A percentile compares a stretch with the other conserved stretches of the same genome.
phyloP scores from a whole-genome alignment of 2,888 invertebrate genomes.

The Drosophila monieri region DNA sequence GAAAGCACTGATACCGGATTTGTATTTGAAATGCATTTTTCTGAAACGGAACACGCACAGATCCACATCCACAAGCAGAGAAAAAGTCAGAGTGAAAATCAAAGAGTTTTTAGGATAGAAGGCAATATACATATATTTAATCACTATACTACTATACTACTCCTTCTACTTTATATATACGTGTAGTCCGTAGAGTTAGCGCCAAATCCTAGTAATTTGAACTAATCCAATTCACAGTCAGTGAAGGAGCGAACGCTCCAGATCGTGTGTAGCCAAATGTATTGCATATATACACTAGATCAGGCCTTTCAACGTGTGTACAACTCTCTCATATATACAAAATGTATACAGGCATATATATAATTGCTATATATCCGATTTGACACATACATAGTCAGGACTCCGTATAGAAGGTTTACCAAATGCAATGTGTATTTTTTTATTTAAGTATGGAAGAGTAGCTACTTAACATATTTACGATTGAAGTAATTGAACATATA shows the following conservation, averaged over 20 bases:
- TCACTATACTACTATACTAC: constrained; percentile 46
- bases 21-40: constrained; percentile 51
- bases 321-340: constrained; percentile 58
- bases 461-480: constrained; percentile 13
- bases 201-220: constrained; percentile 42
- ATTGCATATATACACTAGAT: constrained; percentile 63
- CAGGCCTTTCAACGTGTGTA: constrained; percentile 68
- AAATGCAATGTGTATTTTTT: constrained; percentile 14
- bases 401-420: constrained; percentile 11
- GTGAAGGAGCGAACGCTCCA: constrained; percentile 44
- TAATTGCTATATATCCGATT: constrained; percentile 44
- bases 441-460: constrained; percentile 1
- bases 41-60: constrained; percentile 42
- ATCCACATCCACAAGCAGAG: constrained; percentile 21
- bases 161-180: constrained; percentile 40
- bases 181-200: constrained; percentile 39
- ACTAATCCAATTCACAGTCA: constrained; percentile 62
- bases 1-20: neutral
- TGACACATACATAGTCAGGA: constrained; percentile 32
- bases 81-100: constrained; percentile 46
- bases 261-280: constrained; percentile 74
- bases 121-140: constrained; percentile 44
- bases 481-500: constrained; percentile 13
- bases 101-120: constrained; percentile 52
- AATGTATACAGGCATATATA: constrained; percentile 50